Evolutionary conservation across 2,113 vertebrate species (phyloP).

Genomic region (Barbus barbus): DNA sequence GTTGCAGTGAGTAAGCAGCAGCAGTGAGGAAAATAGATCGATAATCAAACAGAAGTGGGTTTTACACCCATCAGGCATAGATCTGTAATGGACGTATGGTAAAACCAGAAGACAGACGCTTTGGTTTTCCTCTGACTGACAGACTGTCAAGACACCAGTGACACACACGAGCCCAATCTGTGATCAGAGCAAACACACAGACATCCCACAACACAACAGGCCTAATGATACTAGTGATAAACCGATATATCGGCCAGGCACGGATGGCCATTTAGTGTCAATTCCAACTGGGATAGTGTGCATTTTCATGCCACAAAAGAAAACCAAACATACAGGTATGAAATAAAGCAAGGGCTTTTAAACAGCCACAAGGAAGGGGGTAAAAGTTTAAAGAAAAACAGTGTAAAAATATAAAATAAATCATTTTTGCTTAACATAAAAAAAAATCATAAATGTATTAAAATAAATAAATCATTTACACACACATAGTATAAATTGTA

Average conservation of each 20-base stretch:
- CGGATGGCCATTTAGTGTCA: neutral
- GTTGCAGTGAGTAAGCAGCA: too few relatives aligned
- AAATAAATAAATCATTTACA: too few relatives aligned
- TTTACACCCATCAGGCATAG: neutral
- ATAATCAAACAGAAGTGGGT: neutral
- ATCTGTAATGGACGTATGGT: neutral
- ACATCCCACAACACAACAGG: neutral
- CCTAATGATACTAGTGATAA: neutral
- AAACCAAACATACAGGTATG: too few relatives aligned
- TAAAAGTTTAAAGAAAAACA: too few relatives aligned
- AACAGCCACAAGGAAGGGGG: too few relatives aligned
- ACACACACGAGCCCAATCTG: neutral
- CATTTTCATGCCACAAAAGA: neutral
- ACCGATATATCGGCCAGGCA: neutral
- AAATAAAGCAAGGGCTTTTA: neutral
- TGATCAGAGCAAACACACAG: neutral
- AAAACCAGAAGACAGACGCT: neutral
- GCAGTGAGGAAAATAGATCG: neutral
- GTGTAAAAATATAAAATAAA: too few relatives aligned
- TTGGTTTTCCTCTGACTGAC: neutral
- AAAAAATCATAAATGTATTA: too few relatives aligned
- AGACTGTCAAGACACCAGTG: slow-evolving; percentile 12
- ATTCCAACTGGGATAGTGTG: neutral
- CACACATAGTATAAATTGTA: too few relatives aligned
- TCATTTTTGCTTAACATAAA: too few relatives aligned